A percentile compares a stretch with the other conserved stretches of the same genome.
phyloP scores from a whole-genome alignment of 2,888 invertebrate genomes.

The Parnassius smintheus region DNA sequence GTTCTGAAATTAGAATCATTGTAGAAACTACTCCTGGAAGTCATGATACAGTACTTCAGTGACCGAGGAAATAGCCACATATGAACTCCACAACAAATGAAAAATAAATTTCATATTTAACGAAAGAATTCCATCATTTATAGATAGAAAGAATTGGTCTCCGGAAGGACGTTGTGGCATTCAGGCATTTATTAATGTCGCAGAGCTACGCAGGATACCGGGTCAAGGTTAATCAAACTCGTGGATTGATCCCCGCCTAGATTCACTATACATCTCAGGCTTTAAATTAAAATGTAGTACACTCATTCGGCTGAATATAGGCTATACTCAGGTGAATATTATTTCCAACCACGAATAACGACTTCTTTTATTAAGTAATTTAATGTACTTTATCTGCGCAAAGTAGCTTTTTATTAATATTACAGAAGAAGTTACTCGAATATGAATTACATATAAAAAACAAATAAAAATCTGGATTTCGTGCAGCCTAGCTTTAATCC shows the following conservation, averaged over 20 bases:
- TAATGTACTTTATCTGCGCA: too few relatives aligned
- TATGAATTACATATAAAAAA: too few relatives aligned
- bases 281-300: constrained; percentile 1
- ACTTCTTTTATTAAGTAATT: too few relatives aligned
- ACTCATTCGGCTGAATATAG: not conserved
- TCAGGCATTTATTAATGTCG: constrained; percentile 31
- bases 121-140: constrained; percentile 21
- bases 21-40: too few relatives aligned
- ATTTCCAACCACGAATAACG: too few relatives aligned
- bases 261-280: constrained; percentile 14
- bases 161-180: constrained; percentile 25
- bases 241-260: constrained; percentile 8
- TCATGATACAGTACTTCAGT: too few relatives aligned
- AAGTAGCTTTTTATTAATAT: too few relatives aligned
- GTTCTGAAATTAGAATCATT: too few relatives aligned
- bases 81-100: constrained; percentile 7
- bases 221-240: constrained; percentile 35
- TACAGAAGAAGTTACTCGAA: too few relatives aligned
- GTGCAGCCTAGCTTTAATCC: too few relatives aligned
- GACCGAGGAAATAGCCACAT: not conserved
- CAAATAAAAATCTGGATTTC: too few relatives aligned
- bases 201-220: constrained; percentile 20
- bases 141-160: constrained; percentile 8
- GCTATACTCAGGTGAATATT: too few relatives aligned
- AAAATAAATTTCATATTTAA: constrained; percentile 20